Percentiles rank a stretch among this genome's conserved stretches.
phyloP scores from a whole-genome alignment of 2,113 vertebrate species.

The Orientallactaga bullata region DNA sequence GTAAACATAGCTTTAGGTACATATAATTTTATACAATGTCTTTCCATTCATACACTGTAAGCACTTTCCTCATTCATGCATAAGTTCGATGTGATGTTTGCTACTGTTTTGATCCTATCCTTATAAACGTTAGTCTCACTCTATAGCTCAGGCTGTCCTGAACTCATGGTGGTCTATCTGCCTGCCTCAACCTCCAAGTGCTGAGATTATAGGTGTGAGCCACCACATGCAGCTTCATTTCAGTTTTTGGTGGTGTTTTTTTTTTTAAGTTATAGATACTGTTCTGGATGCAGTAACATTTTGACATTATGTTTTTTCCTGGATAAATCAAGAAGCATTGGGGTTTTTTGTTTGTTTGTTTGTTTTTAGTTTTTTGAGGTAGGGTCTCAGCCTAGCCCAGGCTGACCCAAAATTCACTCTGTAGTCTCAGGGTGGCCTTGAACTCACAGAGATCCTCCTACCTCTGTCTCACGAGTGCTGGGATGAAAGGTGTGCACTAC shows the following conservation, averaged over 20 bases:
- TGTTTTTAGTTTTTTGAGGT: no score
- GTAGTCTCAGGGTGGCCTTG: no score
- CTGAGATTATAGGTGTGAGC: no score
- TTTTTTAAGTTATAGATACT: background rate
- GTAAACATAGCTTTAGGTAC: background rate
- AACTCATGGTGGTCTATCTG: background rate
- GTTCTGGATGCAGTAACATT: background rate
- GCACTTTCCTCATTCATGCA: background rate
- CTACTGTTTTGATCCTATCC: background rate
- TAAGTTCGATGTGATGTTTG: background rate
- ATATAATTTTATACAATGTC: background rate
- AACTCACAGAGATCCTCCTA: no score
- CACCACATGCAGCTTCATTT: no score
- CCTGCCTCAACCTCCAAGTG: no score
- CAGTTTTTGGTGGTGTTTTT: background rate
- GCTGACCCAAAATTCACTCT: no score
- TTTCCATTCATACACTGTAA: background rate
- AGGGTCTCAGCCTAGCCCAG: no score
- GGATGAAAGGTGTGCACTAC: no score
- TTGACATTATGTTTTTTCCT: background rate
- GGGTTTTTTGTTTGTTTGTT: slow-evolving; percentile 35
- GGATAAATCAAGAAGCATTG: background rate
- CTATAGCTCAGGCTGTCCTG: no score
- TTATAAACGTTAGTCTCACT: background rate
- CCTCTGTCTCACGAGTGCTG: no score